Evolutionary conservation across 2,113 vertebrate species (phyloP), one percentile per base, ranked within the genome.

Genomic region (Ammodytes marinus): DNA sequence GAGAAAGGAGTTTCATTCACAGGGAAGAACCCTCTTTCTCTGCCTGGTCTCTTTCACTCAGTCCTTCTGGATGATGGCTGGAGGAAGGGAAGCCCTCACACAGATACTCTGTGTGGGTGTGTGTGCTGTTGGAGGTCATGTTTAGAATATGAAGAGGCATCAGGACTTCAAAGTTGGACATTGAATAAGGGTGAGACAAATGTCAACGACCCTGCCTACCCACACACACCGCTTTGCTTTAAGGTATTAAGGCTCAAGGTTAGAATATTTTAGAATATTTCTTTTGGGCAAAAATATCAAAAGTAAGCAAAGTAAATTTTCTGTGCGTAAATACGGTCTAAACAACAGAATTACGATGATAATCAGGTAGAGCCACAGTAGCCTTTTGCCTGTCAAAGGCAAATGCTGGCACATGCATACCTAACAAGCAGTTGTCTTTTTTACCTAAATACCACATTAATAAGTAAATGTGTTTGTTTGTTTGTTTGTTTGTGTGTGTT

Each of bases 1-100:
- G 89, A 95, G 94, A 97, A 96, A 95, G 91, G 80, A 86, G 89
- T 90, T 94, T 92, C 95, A 96, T 96, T 96, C 95, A 94, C 92
- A 90, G 91, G 93, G 92, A 95, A 96, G 93, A 93, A 84, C 89
- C 74, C 81, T 91, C 86, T 86, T 87, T 67, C 83, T 85, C 79
- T 83, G 50, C 66, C 74, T 72, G 17, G 70, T 67, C 74, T 86
- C 67, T 89, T 87, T 90, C 84, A 69, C 71, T 55, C 90, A 61
- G 82, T 69, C 61, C 63, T 17, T 74, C 79, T 80, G 73, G 70
- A 63, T 76, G 72, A 59, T 77, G 74, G 82, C 67, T 82, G 83
- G 85, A 74, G 74, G 86, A 89, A 84, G 83, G 93, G 82, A 83
- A 79, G 57, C 69, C 78, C 77, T 95, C 94, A 90, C 94, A 95